Percentiles rank a stretch among this genome's conserved stretches.
phyloP scores from a whole-genome alignment of 2,113 vertebrate genomes.

The Collichthys lucidus region DNA sequence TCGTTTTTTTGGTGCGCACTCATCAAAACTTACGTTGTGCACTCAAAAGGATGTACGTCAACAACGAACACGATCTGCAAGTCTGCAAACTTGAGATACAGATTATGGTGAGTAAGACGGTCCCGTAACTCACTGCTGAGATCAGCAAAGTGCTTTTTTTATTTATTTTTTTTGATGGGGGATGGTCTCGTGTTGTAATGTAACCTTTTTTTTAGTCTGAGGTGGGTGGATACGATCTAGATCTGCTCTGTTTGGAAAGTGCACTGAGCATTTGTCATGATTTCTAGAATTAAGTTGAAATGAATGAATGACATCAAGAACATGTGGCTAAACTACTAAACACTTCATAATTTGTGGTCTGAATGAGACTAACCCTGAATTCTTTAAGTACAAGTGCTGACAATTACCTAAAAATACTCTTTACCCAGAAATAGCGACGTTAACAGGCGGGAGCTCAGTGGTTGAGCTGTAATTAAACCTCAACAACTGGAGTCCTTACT shows the following conservation, averaged over 20 bases:
- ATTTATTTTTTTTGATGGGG: neutral
- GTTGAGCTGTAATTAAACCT: constrained; percentile 6
- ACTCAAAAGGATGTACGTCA: constrained; percentile 98
- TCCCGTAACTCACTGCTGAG: constrained; percentile 5
- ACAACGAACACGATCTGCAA: constrained; percentile 95
- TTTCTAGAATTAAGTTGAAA: too few relatives aligned
- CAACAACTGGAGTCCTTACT: constrained; percentile 16
- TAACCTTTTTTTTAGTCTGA: neutral
- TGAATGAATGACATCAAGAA: too few relatives aligned
- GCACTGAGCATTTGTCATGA: too few relatives aligned
- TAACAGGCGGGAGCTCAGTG: neutral
- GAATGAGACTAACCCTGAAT: neutral
- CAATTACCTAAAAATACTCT: neutral
- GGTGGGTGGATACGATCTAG: too few relatives aligned
- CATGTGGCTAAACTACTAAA: too few relatives aligned
- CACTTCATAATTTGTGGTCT: neutral
- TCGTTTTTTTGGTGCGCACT: constrained; percentile 95
- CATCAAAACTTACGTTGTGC: constrained; percentile 94
- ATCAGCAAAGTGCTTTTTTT: neutral
- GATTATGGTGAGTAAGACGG: constrained; percentile 92
- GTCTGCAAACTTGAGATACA: constrained; percentile 98
- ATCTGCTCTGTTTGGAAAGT: too few relatives aligned
- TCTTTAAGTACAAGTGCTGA: neutral
- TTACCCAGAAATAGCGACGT: neutral
- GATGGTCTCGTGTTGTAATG: neutral